Base-by-base conservation (phyloP, 64 coral and sea anemone genomes). In the Pachyseris speciosa region DNA sequence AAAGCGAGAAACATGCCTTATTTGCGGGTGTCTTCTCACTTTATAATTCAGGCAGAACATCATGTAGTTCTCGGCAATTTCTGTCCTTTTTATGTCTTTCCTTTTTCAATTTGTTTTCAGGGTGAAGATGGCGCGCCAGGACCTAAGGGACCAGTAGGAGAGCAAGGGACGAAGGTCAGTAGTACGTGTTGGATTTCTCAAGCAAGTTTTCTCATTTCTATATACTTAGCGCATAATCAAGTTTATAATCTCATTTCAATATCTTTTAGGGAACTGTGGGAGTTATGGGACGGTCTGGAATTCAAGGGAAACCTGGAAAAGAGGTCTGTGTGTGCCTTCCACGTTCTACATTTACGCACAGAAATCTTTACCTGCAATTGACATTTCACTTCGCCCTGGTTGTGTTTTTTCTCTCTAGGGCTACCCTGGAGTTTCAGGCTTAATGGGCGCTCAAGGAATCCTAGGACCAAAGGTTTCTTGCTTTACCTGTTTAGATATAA, bases 81-180 rank as follows among this genome's bases (percentile, higher is more conserved):
- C 20, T 3, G 51, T 55, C 3, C 20, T 16, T 55, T 26, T 29
- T 65, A 0, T 31, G 61, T 11, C 27, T 31, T 65, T 0, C 4
- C 25, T 65, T 65, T 65, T 22, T 65, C 28, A 7, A 1, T 0
- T 29, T 5, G 9, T 43, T 90, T 67, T 75, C 50, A 92, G 90
- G 90, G 90, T 49, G 48, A 43, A 38, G 69, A 6, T 74, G 90
- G 90, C 19, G n/a, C 47, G 53, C 81, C 67, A 74, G 90, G 90
- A 10, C 38, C 69, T 39, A 83, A 26, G 28, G 90, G 90, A 19
- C 37, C 69, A 11, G 38, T 44, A 34, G 90, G 90, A 16, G 83
- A 83, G 44, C 90, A 37, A 29, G 90, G 90, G 34, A n/a, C 55
- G 28, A 41, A 72, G 55, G 90, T 83, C 32, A 83, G 48, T 50